Conservation (phyloP, 2,113 vertebrate genomes). For the Melierax canorus region DNA sequence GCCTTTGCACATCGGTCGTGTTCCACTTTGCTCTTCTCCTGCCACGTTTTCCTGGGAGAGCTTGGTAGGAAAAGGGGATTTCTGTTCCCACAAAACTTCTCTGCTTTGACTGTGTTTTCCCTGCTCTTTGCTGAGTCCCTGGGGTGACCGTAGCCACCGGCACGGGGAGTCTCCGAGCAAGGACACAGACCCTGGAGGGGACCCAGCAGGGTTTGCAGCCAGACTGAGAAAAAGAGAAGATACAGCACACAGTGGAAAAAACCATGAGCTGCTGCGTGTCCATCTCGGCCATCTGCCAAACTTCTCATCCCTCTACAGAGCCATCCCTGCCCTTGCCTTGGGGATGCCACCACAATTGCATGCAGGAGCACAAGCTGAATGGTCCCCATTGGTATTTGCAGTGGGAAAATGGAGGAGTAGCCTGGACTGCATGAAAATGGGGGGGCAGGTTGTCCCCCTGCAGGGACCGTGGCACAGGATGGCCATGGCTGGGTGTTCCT, state of each 20-base stretch:
- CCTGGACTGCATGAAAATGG: neutral
- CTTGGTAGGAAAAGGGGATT: neutral
- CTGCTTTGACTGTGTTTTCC: neutral
- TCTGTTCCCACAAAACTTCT: neutral
- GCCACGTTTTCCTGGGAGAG: fast-evolving
- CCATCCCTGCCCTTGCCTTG: neutral
- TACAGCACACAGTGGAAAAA: neutral
- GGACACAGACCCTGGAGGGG: neutral
- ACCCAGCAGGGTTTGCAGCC: neutral
- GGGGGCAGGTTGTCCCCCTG: neutral
- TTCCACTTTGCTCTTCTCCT: neutral
- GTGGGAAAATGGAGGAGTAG: neutral
- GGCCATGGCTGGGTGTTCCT: neutral
- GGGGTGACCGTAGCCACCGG: neutral
- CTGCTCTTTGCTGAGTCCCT: neutral
- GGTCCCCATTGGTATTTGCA: neutral
- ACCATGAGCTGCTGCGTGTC: fast-evolving
- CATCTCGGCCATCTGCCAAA: neutral
- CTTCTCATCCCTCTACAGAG: neutral
- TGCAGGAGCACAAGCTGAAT: neutral
- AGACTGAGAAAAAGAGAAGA: neutral
- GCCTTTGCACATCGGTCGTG: neutral
- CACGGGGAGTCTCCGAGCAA: neutral
- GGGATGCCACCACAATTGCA: neutral
- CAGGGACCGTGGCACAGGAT: neutral